Conservation (phyloP, 1,140 invertebrate species). For the Zaprionus davidi region DNA sequence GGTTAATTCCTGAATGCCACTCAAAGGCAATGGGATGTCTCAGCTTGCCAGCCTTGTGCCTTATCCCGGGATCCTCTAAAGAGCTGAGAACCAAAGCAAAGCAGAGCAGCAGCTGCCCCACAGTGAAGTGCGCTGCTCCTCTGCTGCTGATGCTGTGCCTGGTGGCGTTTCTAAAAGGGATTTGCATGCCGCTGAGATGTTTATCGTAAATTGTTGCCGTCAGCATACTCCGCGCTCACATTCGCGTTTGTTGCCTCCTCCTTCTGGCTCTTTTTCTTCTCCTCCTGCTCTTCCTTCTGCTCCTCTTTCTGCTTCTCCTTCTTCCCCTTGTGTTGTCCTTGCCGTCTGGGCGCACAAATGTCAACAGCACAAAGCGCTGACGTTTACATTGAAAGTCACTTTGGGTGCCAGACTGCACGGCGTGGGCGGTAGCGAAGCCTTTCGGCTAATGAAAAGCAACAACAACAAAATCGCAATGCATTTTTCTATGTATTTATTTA, state of each 20-base stretch:
- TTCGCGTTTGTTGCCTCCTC: background rate
- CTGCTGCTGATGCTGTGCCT: conserved; percentile 40
- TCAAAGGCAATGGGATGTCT: conserved; percentile 37
- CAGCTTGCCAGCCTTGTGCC: conserved; percentile 22
- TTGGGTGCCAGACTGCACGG: conserved; percentile 66
- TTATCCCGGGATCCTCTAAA: conserved; percentile 13
- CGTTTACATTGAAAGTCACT: conserved; percentile 82
- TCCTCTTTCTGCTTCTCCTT: background rate
- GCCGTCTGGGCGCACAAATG: conserved; percentile 76
- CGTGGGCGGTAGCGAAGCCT: conserved; percentile 6
- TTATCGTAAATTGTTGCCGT: conserved; percentile 80
- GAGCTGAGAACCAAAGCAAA: background rate
- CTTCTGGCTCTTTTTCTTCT: background rate
- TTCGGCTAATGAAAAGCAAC: conserved; percentile 73
- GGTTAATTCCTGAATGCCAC: conserved; percentile 40
- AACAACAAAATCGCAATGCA: conserved; percentile 67
- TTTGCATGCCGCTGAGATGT: conserved; percentile 82
- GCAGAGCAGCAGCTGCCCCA: background rate
- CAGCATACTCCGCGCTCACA: conserved; percentile 25
- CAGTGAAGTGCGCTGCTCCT: conserved; percentile 57
- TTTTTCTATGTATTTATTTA: conserved; percentile 67
- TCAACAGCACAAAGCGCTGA: conserved; percentile 80
- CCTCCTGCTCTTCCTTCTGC: background rate
- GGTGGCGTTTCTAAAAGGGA: conserved; percentile 72
- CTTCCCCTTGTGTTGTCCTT: background rate